Evolutionary conservation across 2,888 invertebrate species (phyloP), one percentile per base, ranked within the genome.

Genomic region (Nomada goodeniana): DNA sequence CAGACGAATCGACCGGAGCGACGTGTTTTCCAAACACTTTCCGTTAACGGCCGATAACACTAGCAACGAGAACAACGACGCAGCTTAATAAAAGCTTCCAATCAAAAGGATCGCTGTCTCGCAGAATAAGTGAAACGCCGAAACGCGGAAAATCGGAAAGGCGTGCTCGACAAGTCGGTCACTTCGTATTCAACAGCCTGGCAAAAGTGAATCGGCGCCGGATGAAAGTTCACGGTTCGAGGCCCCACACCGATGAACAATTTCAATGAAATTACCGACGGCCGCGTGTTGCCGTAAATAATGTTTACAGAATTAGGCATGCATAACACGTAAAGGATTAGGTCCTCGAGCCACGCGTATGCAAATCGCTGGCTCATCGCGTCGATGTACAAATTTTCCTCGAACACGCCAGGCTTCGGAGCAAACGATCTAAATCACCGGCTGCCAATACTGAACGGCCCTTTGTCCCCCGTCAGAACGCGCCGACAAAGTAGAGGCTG

Each of bases 371-470:
- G 73, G 67, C 71, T 60, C 81, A 64, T 53, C 73, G 69, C 57
- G 23, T 64, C 70, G 76, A 76, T 80, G 70, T 70, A 71, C 80
- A 82, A 82, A 82, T 82, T 82, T 80, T 76, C 82, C 75, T 71
- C 29, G 70, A 80, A 80, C 82, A 76, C 80, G 75, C 80, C 60
- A 81, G 55, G 75, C 75, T 74, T 60, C 60, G n/a, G 60, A 42
- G 70, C 75, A 64, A 83, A 81, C 83, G 75, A 85, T 82, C 77
- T 85, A 85, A 85, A 85, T 85, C 85, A 85, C 75, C 63, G 70
- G 67, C 83, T 86, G 85, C 83, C 85, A 83, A 85, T 85, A 85
- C 83, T 57, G 80, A 76, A 60, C 80, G 60, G 67, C 72, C 69
- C 81, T 82, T 82, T 80, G 80, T 82, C 72, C 71, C 63, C 59